phyloP scores from a whole-genome alignment of 1,140 invertebrate genomes.

The Brachionus asplanchnoidis region DNA sequence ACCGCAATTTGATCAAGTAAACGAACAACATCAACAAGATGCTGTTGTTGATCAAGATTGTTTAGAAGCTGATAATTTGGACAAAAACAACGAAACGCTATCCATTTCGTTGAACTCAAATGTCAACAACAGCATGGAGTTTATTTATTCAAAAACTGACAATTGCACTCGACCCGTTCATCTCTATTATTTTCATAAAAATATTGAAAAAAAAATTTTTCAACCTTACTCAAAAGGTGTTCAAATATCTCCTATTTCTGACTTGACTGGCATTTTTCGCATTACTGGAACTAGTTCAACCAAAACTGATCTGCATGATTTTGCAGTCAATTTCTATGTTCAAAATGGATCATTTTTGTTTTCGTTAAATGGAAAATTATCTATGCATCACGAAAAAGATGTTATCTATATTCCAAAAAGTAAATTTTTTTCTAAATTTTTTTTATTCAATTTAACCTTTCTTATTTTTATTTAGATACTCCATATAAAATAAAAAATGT shows the following conservation, averaged over 20 bases:
- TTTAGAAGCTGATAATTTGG: background rate
- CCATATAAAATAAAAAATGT: background rate
- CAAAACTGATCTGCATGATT: background rate
- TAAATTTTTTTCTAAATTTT: background rate
- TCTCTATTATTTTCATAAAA: conserved; percentile 5
- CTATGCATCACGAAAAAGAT: background rate
- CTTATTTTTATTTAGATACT: background rate
- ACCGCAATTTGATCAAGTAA: background rate
- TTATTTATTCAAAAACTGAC: background rate
- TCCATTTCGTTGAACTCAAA: background rate
- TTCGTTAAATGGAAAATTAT: background rate
- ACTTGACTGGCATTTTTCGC: background rate
- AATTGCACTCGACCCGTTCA: background rate
- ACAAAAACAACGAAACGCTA: background rate
- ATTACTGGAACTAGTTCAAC: background rate
- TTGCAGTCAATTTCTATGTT: background rate
- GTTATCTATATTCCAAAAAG: background rate
- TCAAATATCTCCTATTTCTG: background rate
- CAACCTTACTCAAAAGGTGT: background rate
- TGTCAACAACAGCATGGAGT: background rate
- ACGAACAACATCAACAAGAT: too few species aligned
- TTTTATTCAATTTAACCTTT: background rate
- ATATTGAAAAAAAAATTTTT: background rate
- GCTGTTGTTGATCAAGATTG: background rate
- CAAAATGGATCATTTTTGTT: background rate